A percentile compares a stretch with the other conserved stretches of the same genome.
Conservation (phyloP, 1,140 invertebrate genomes). For the Euura lappo region DNA sequence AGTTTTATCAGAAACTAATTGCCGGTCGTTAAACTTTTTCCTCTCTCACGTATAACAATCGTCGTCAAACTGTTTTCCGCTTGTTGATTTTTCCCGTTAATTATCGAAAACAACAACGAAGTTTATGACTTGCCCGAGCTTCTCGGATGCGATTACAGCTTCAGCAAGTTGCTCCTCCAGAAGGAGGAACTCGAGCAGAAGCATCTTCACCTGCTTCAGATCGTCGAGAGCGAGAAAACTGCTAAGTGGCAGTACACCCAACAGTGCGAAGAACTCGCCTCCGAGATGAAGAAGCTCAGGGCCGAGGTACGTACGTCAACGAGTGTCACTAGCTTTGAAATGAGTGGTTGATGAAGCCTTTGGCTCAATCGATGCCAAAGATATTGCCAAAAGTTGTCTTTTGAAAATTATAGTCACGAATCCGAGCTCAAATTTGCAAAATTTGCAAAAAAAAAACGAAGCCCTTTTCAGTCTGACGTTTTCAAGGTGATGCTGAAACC, state of each 20-base stretch:
- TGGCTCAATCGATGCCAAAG: not conserved
- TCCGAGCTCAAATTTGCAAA: no score
- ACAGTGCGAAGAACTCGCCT: constrained; percentile 88
- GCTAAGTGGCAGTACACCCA: constrained; percentile 94
- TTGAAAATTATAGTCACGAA: not conserved
- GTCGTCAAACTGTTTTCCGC: no score
- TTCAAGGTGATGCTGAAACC: no score
- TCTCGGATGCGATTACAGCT: constrained; percentile 66
- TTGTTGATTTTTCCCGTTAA: no score
- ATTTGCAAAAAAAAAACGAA: no score
- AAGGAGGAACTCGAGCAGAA: constrained; percentile 94
- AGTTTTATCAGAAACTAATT: no score
- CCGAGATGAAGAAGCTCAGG: constrained; percentile 89
- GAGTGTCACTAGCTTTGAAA: not conserved
- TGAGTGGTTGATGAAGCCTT: no score
- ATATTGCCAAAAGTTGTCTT: not conserved
- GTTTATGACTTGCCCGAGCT: no score
- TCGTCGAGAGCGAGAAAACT: constrained; percentile 91
- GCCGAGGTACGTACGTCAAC: constrained; percentile 72
- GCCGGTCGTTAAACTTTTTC: no score
- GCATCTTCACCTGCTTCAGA: constrained; percentile 89
- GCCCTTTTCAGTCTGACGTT: no score
- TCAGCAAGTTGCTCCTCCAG: constrained; percentile 89
- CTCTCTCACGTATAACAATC: no score
- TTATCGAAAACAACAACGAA: no score